phyloP scores from a whole-genome alignment of 2,797 vertebrate species.

The Sarcoramphus papa region DNA sequence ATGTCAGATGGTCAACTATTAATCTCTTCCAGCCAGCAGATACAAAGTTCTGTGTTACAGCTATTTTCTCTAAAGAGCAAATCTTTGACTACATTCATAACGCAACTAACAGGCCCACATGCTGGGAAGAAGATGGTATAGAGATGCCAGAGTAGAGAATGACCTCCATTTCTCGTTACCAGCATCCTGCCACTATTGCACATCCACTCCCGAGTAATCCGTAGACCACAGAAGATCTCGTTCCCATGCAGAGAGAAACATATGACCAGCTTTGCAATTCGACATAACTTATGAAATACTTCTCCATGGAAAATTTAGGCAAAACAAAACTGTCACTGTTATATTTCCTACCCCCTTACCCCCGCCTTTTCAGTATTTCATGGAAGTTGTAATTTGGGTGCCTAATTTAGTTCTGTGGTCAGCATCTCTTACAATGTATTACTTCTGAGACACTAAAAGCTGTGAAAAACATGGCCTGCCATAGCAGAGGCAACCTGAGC shows the following conservation, averaged over 20 bases:
- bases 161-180: not conserved
- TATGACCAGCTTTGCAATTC: not conserved
- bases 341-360: not conserved
- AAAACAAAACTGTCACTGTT: not conserved
- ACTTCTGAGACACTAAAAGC: not conserved
- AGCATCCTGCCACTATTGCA: not conserved
- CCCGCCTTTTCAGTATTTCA: not conserved
- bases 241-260: not conserved
- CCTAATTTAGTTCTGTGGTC: not conserved
- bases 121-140: not conserved
- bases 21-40: not conserved
- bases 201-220: not conserved
- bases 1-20: not conserved
- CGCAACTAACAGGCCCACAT: not conserved
- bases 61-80: not conserved
- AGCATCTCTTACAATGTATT: not conserved
- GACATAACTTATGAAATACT: not conserved
- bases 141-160: not conserved
- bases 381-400: not conserved
- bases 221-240: not conserved
- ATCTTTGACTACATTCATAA: not conserved
- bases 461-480: not conserved
- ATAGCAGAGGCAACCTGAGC: not conserved
- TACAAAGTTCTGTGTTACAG: not conserved
- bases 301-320: not conserved